Evolutionary conservation across 2,113 vertebrate genomes (phyloP), one percentile per base, ranked within the genome.

Genomic region (Scatophagus argus): DNA sequence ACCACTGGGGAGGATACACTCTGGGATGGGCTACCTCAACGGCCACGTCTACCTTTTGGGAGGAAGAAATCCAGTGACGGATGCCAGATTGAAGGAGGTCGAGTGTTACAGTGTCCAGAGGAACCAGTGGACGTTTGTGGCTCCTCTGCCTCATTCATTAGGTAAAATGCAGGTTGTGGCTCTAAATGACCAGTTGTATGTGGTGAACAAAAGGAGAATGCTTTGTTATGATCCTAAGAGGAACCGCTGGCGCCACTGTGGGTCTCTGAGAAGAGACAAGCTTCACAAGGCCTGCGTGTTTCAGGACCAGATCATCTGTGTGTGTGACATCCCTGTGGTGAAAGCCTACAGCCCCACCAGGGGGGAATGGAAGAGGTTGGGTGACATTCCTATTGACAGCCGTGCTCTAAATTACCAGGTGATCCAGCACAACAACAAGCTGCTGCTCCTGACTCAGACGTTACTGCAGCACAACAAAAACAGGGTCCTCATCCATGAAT

Each of bases 101-200:
- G 96, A 97, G 82, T 97, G 96, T 64, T 97, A 97, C 84, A 97
- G 95, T 55, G 88, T 96, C 70, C 96, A 96, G 87, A 95, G 96
- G 76, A 96, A 97, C 77, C 96, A 96, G 90, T 97, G 96, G 96
- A 93, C 89, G 0, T 85, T 96, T n/a, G 96, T 96, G 79, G 95
- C 95, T 3, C 94, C 96, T 7, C 86, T 97, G 65, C 96, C 96
- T 27, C 95, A 96, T 70, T 96, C 96, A 5, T 90, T 97, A 68
- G 95, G 96, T 47, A 96, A 96, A 56, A 96, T 96, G 91, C 95
- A 96, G 76, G 91, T 96, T 29, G 95, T 96, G 65, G 94, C 96
- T 0, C 87, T 96, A 21, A 95, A 96, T 13, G 95, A 96, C 82
- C 95, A 95, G 58, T 86, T 97, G 27, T 97, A 96, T 9, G 96